Base-by-base conservation (phyloP, 2,797 vertebrate genomes). In the Mormyrus proboscirostris region DNA sequence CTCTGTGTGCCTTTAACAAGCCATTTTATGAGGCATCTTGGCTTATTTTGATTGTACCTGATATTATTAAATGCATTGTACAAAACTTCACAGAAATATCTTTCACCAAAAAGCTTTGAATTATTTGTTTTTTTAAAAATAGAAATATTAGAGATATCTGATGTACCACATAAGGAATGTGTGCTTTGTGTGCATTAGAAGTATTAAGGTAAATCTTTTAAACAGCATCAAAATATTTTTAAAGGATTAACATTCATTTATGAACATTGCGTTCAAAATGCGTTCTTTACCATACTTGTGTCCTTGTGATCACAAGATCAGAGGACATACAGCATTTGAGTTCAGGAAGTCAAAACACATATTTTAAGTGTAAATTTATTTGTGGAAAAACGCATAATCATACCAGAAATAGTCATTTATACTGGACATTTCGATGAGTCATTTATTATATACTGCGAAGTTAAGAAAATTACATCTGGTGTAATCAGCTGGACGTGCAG, bases 71-170 rank as follows among this genome's bases (percentile, higher is more conserved):
- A 84, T 51, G 47, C 44, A 51, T 10, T 84, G 19, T 25, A 22
- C n/a, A 51, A 49, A 22, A 22, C 8, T 79, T 79, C 7, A 44
- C 38, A 79, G 16, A 79, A 79, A 84, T 49, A 25, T 12, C 47
- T 84, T 51, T 83, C 16, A 22, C 79, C 38, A 83, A 88, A 86
- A 22, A 22, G 2, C 38, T 83, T 89, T 62, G 51, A 59, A 65
- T 85, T 53, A 86, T 89, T 89, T 89, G 69, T 89, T 50, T 69
- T 89, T 89, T 3, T 0, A 7, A 7, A 62, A 84, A 69, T 33
- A 33, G 29, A 33, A 33, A 33, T 33, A 33, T 33, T 33, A 33
- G 6, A 85, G 10, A 50, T 73, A 76, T 85, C 33, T 84, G 53
- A 84, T 22, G 47, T 12, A 38, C 57, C 73, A 79, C 47, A 89